phyloP scores from a whole-genome alignment of 2,113 vertebrate genomes.

The Tylochromis polylepis region DNA sequence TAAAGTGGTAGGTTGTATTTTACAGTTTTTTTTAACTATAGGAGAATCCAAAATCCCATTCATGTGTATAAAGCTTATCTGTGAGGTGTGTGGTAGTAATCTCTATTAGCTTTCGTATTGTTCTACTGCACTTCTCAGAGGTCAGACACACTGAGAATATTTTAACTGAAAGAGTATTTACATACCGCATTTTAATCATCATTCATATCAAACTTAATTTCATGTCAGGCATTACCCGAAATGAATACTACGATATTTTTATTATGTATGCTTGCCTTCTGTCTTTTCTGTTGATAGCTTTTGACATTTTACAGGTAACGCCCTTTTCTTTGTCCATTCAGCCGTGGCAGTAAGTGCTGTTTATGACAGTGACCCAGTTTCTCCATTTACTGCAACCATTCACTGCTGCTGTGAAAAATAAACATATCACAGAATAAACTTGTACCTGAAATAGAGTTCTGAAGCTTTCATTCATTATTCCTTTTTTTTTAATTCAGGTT shows the following conservation, averaged over 20 bases:
- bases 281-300: neutral
- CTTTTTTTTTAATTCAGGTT: neutral
- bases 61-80: neutral
- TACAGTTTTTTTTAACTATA: neutral
- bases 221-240: neutral
- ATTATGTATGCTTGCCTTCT: neutral
- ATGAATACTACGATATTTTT: neutral
- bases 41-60: neutral
- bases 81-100: neutral
- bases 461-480: neutral
- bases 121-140: neutral
- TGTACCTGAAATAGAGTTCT: neutral
- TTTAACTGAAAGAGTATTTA: neutral
- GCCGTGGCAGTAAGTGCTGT: neutral
- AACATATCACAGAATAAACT: neutral
- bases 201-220: neutral
- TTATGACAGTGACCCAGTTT: neutral
- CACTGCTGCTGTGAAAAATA: neutral
- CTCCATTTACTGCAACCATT: neutral
- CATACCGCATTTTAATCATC: neutral
- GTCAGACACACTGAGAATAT: neutral
- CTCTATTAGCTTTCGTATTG: neutral
- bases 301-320: neutral
- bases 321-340: neutral
- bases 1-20: neutral